These are phyloP conservation scores for Scelioninae gen. 1 DNA, from an alignment of 2,888 invertebrate species.

Conservation along the genomic window DNA sequence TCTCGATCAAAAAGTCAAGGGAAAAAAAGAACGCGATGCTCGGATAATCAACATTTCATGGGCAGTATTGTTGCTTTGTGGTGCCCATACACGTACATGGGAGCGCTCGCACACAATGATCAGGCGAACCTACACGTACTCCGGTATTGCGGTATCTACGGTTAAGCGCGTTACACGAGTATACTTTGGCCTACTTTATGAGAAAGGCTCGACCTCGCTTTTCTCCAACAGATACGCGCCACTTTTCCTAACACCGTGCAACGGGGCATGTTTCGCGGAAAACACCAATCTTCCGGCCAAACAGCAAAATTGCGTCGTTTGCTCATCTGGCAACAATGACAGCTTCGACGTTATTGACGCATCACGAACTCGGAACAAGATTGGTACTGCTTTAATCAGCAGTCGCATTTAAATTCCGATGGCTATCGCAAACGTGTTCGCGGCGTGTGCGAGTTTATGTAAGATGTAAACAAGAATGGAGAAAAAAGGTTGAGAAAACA, in stretches of 20 bases:
- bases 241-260: conserved; percentile 76
- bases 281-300: conserved; percentile 59
- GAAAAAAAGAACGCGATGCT: conserved; percentile 27
- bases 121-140: conserved; percentile 2
- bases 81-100: conserved; percentile 5
- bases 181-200: conserved; percentile 78
- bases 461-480: conserved; percentile 25
- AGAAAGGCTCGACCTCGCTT: conserved; percentile 81
- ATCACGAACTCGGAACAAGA: conserved; percentile 39
- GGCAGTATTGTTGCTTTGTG: conserved; percentile 36
- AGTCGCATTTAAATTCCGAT: conserved; percentile 22
- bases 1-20: conserved; percentile 22
- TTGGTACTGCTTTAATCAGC: conserved; percentile 31
- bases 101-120: conserved; percentile 15
- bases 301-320: conserved; percentile 21
- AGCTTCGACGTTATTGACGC: conserved; percentile 30
- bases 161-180: conserved; percentile 65
- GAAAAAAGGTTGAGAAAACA: too few relatives aligned
- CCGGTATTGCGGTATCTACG: conserved; percentile 65
- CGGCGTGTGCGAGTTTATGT: conserved; percentile 13
- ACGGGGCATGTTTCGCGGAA: conserved; percentile 68
- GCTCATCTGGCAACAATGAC: conserved; percentile 29
- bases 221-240: conserved; percentile 78
- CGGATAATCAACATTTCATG: conserved; percentile 54
- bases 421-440: conserved; percentile 25